Percentiles rank a stretch among this genome's conserved stretches.
phyloP scores from a whole-genome alignment of 1,140 invertebrate species.

The Euwallacea fornicatus region DNA sequence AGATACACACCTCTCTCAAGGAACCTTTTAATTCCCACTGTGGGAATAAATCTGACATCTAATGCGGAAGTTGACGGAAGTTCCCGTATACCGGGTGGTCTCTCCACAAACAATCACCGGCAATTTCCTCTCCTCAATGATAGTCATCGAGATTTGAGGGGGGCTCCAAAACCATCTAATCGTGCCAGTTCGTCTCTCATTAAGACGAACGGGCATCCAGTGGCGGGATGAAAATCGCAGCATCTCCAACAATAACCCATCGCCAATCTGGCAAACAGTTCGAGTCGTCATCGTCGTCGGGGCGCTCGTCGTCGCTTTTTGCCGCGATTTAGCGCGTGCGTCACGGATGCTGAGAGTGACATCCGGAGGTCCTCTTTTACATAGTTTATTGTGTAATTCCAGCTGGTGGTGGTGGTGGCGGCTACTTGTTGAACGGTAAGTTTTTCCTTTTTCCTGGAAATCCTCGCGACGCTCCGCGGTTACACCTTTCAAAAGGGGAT shows the following conservation, averaged over 20 bases:
- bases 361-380: slow-evolving; percentile 5
- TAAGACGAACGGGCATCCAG: neutral
- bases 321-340: slow-evolving; percentile 8
- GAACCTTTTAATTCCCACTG: too few species aligned
- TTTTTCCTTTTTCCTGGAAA: neutral
- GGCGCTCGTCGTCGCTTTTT: neutral
- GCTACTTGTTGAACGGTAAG: slow-evolving; percentile 16
- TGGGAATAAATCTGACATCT: too few species aligned
- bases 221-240: slow-evolving; percentile 3
- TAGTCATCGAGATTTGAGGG: neutral
- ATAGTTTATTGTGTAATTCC: slow-evolving; percentile 9
- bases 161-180: neutral
- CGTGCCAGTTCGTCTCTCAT: neutral
- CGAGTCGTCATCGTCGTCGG: neutral
- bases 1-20: too few species aligned
- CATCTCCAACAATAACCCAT: neutral
- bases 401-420: slow-evolving; percentile 9
- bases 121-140: neutral
- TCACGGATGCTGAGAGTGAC: neutral
- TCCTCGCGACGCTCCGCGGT: too few species aligned
- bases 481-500: too few species aligned
- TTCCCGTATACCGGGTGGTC: too few species aligned
- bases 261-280: slow-evolving; percentile 9
- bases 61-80: too few species aligned
- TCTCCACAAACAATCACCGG: neutral